These are phyloP conservation scores for Athalia rosae DNA, from an alignment of 2,888 invertebrate species.

Conservation along the genomic window DNA sequence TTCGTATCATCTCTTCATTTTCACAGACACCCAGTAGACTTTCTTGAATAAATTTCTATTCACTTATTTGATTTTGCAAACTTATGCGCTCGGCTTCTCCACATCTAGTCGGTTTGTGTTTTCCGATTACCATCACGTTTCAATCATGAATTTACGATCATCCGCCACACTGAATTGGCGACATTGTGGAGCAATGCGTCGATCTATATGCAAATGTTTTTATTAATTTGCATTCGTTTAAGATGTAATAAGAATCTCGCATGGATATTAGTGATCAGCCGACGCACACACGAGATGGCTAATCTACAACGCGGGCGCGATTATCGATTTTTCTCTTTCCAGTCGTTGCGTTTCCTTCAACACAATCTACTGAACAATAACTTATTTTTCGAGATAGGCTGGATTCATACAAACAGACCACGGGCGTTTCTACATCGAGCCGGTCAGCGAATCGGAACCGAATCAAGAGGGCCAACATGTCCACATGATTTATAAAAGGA, in stretches of 20 bases:
- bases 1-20: background rate
- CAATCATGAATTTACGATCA: conserved; percentile 53
- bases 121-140: conserved; percentile 47
- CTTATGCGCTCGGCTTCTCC: conserved; percentile 35
- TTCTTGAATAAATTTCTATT: conserved; percentile 34
- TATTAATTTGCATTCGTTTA: conserved; percentile 59
- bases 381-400: conserved; percentile 70
- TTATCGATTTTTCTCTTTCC: background rate
- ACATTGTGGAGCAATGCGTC: conserved; percentile 51
- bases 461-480: conserved; percentile 75
- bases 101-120: conserved; percentile 29
- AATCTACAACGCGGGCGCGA: background rate
- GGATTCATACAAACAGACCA: conserved; percentile 76
- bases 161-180: conserved; percentile 47
- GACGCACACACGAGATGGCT: conserved; percentile 8
- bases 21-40: conserved; percentile 25
- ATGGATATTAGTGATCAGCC: conserved; percentile 19
- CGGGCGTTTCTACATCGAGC: conserved; percentile 78
- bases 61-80: conserved; percentile 32
- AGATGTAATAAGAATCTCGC: conserved; percentile 53
- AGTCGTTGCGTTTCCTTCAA: no score
- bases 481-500: conserved; percentile 75
- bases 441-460: conserved; percentile 74
- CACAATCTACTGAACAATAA: no score
- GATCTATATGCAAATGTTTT: conserved; percentile 60